Conservation (phyloP, 2,888 invertebrate species). For the Branchipolynoe longqiensis region DNA sequence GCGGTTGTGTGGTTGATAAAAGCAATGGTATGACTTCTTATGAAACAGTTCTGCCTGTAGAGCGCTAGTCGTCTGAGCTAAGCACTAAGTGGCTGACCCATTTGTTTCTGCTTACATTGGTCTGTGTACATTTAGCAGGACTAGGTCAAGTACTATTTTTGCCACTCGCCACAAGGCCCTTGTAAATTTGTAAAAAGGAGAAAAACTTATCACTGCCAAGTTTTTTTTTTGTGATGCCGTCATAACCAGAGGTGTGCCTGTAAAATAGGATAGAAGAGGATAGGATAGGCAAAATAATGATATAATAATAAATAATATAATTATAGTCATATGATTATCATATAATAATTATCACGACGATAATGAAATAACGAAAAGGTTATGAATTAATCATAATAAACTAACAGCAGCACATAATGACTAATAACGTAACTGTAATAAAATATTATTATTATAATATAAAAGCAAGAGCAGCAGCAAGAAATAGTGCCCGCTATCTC, state of each 20-base stretch:
- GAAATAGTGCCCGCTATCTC: too few relatives aligned
- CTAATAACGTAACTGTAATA: too few relatives aligned
- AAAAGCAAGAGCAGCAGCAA: too few relatives aligned
- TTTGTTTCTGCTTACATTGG: conserved; percentile 40
- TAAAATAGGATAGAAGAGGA: not conserved
- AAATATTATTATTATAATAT: too few relatives aligned
- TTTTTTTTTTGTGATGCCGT: conserved; percentile 55
- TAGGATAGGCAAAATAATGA: not conserved
- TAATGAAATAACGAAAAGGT: too few relatives aligned
- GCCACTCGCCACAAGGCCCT: conserved; percentile 40
- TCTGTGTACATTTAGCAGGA: conserved; percentile 28
- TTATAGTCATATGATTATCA: too few relatives aligned
- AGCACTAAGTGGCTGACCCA: not conserved
- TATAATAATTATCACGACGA: too few relatives aligned
- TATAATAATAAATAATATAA: too few relatives aligned
- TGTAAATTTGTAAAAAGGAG: conserved; percentile 53
- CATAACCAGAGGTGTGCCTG: conserved; percentile 31
- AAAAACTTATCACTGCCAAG: conserved; percentile 53
- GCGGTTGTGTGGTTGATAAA: not conserved
- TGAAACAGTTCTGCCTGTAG: conserved; percentile 8
- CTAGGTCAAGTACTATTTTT: not conserved
- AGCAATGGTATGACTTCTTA: not conserved
- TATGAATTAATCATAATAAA: too few relatives aligned
- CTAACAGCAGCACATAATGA: too few relatives aligned
- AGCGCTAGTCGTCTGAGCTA: not conserved